Conservation (phyloP, 2,888 invertebrate genomes). For the Amblyjoppa fuscipennis region DNA sequence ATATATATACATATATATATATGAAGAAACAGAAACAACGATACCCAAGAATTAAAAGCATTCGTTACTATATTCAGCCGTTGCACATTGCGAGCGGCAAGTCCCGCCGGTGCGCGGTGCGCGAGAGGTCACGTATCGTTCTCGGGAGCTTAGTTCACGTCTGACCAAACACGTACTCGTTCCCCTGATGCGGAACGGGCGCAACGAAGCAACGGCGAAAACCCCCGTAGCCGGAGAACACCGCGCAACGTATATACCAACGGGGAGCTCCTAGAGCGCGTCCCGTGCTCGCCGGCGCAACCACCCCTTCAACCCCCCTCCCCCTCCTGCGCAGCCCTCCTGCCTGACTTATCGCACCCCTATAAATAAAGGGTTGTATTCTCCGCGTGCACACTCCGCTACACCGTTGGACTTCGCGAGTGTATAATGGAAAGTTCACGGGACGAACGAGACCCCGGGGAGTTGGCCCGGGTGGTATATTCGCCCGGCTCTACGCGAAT, state of each 20-base stretch:
- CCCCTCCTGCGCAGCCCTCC: constrained; percentile 10
- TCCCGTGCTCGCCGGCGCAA: not conserved
- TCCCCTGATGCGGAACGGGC: constrained; percentile 67
- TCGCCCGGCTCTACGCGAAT: constrained; percentile 13
- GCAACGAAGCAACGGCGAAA: constrained; percentile 59
- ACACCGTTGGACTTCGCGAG: constrained; percentile 56
- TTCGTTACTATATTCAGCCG: constrained; percentile 54
- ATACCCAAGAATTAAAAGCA: constrained; percentile 61
- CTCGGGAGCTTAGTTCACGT: constrained; percentile 68
- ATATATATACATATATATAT: no score
- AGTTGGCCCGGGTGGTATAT: constrained; percentile 17
- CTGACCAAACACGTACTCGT: constrained; percentile 70
- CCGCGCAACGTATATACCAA: constrained; percentile 49
- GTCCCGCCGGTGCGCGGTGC: constrained; percentile 43
- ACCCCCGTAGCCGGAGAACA: constrained; percentile 38
- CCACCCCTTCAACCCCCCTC: not conserved
- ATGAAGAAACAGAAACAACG: constrained; percentile 16
- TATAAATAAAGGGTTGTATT: constrained; percentile 69
- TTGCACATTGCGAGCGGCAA: constrained; percentile 28
- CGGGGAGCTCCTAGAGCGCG: constrained; percentile 9
- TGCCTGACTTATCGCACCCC: constrained; percentile 68
- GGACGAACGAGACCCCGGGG: constrained; percentile 64
- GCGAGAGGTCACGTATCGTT: constrained; percentile 68
- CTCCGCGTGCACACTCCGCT: constrained; percentile 54
- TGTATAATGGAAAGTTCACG: constrained; percentile 65